Base-by-base conservation (phyloP, 1,140 invertebrate species). In the Ostrea edulis region DNA sequence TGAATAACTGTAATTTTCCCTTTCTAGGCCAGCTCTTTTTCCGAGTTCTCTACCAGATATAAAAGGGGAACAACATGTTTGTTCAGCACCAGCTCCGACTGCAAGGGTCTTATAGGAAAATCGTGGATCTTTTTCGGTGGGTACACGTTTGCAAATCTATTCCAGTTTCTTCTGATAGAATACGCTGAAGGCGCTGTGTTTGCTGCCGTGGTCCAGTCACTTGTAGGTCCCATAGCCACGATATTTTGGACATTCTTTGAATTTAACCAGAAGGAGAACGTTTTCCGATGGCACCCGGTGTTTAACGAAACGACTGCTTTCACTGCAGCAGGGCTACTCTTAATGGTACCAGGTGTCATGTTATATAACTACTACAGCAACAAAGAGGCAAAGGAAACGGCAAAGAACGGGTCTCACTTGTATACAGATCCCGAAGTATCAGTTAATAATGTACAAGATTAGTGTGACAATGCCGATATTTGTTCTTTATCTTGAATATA, bases 201-300 rank as follows among this genome's bases (percentile, higher is more conserved):
- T 58, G 90, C 89, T 11, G 91, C 89, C 0, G 85, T 92, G 8
- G 91, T 92, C 2, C 90, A 91, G 68, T 88, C 92, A 7, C 52
- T 92, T 29, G 87, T 92, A 0, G 90, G 91, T n/a, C 92, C 92
- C 3, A 52, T 89, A 20, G 92, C 90, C 4, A 86, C 91, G 0
- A 82, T 92, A 25, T 92, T 92, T 87, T 92, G 92, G 92, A 90
- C 91, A 0, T 85, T 92, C 11, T 92, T 92, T 81, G 82, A 89
- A 53, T 90, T 89, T 17, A 62, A 90, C 77, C 29, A 77, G 2
- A 17, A 11, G n/a, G 77, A 71, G 9, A 87, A 89, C 29, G 86
- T 85, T 44, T 88, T 92, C 25, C 52, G 54, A 20, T 92, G 90
- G 89, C 25, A 86, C 1, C 91, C 91, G 25, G 84, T 85, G n/a